These are phyloP conservation scores for Heliocidaris tuberculata DNA, from an alignment of 35 echinoderm and acorn worm genomes.

Conservation along the genomic window DNA sequence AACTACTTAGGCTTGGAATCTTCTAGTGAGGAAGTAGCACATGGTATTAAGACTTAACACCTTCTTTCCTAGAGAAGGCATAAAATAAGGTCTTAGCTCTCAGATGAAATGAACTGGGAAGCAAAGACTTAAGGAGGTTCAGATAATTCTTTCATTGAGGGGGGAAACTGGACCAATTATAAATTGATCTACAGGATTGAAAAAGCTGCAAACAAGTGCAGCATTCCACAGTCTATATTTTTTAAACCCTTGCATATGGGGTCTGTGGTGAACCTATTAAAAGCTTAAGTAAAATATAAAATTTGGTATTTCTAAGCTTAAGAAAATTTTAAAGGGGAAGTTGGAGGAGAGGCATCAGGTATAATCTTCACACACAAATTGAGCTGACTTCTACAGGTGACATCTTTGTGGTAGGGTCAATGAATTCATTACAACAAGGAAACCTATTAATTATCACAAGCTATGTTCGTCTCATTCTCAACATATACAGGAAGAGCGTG, in stretches of 20 bases:
- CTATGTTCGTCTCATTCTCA: neutral
- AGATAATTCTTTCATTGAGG: neutral
- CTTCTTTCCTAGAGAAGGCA: neutral
- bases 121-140: neutral
- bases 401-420: neutral
- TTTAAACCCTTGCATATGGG: neutral
- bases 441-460: neutral
- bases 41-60: neutral
- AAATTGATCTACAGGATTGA: neutral
- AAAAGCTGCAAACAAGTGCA: neutral
- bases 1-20: neutral
- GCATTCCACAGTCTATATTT: neutral
- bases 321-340: neutral
- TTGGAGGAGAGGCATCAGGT: neutral
- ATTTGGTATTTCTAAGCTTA: neutral
- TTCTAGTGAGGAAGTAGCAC: neutral
- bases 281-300: neutral
- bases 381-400: neutral
- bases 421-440: neutral
- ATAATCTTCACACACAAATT: neutral
- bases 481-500: neutral
- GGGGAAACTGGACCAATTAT: neutral
- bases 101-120: neutral
- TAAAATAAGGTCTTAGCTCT: neutral
- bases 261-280: neutral